phyloP scores from a whole-genome alignment of 2,113 vertebrate species.

The Leptocoma aspasia region DNA sequence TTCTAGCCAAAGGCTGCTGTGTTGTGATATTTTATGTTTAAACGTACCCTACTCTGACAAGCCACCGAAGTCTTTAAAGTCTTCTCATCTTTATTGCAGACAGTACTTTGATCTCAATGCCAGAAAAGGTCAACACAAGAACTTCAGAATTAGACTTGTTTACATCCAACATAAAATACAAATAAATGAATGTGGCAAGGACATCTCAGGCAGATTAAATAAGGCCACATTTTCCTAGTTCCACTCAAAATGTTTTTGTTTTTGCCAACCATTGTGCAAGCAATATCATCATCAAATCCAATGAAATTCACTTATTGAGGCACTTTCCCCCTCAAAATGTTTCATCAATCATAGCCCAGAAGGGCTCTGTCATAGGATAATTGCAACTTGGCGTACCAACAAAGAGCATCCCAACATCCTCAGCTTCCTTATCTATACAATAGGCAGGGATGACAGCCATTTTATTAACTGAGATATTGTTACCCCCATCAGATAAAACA shows the following conservation, averaged over 20 bases:
- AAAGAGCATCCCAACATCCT: constrained; percentile 36
- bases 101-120: constrained; percentile 60
- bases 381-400: constrained; percentile 51
- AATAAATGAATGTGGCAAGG: constrained; percentile 60
- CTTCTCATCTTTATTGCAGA: constrained; percentile 66
- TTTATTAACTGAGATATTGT: constrained; percentile 70
- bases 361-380: constrained; percentile 46
- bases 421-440: constrained; percentile 54
- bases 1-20: constrained; percentile 38
- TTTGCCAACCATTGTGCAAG: constrained; percentile 32
- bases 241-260: constrained; percentile 51
- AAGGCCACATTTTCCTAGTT: not conserved
- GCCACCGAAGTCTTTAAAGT: constrained; percentile 33
- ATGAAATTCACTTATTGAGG: constrained; percentile 53
- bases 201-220: constrained; percentile 35
- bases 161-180: constrained; percentile 37
- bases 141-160: constrained; percentile 67
- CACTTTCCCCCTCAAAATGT: not conserved
- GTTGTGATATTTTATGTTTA: constrained; percentile 57
- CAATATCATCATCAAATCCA: constrained; percentile 47
- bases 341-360: constrained; percentile 64
- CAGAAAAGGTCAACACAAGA: constrained; percentile 53
- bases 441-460: constrained; percentile 55
- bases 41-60: constrained; percentile 48
- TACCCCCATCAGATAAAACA: constrained; percentile 65